These are phyloP conservation scores for Scolanthus callimorphus DNA, from an alignment of 92 coral and sea anemone species.

Conservation along the genomic window DNA sequence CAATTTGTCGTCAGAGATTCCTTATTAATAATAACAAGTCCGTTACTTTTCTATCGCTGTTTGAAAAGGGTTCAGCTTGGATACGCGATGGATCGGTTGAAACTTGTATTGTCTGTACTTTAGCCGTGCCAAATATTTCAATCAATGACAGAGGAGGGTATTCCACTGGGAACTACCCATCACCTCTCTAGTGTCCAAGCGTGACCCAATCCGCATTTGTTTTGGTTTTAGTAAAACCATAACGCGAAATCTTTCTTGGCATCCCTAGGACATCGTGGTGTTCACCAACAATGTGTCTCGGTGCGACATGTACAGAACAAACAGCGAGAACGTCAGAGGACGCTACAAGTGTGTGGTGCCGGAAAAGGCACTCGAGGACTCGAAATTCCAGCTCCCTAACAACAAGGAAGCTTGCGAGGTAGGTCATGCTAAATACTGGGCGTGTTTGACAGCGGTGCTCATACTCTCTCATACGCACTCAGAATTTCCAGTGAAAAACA, in stretches of 20 bases:
- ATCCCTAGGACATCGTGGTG: conserved; percentile 24
- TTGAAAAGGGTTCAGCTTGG: no score
- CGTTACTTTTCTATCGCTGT: no score
- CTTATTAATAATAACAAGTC: no score
- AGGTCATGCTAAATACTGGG: not conserved
- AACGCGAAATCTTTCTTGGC: not conserved
- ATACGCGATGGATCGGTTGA: not conserved
- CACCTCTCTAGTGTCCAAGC: no score
- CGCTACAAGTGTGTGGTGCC: conserved; percentile 23
- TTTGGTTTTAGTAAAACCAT: not conserved
- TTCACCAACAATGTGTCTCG: conserved; percentile 23
- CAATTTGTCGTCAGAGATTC: no score
- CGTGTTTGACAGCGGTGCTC: no score
- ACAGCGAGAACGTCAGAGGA: conserved; percentile 35
- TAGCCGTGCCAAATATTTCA: no score
- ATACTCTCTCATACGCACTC: no score
- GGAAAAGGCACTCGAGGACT: conserved; percentile 1
- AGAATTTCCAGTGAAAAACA: no score
- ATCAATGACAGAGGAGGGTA: no score
- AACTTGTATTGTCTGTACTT: not conserved
- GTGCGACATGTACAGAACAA: conserved; percentile 13
- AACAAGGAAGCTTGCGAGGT: conserved; percentile 29
- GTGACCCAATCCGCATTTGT: no score
- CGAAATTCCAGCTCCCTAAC: conserved; percentile 17
- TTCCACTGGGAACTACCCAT: no score